These are phyloP conservation scores for Tychaedon coryphoeus DNA, from an alignment of 2,113 vertebrate species.

Conservation along the genomic window DNA sequence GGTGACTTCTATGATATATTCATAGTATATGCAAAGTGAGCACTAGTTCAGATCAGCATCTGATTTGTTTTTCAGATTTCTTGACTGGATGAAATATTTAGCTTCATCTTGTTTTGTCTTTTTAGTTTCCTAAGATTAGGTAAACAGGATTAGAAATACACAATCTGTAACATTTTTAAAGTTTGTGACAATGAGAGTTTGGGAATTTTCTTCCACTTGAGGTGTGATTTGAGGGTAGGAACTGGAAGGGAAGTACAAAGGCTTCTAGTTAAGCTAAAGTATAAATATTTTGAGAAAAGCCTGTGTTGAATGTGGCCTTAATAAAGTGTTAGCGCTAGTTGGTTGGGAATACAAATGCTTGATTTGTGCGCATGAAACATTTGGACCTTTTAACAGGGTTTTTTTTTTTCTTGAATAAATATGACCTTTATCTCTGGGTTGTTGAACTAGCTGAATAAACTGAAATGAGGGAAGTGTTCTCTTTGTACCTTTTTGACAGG, in stretches of 20 bases:
- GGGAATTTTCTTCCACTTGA: background rate
- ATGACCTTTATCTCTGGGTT: background rate
- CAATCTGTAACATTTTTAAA: background rate
- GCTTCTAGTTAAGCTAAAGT: background rate
- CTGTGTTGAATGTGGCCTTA: background rate
- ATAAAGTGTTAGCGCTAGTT: background rate
- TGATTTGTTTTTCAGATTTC: background rate
- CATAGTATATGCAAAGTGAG: background rate
- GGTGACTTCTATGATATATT: background rate
- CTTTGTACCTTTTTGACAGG: background rate
- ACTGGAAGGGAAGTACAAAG: background rate
- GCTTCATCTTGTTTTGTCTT: background rate
- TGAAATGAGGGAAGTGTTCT: background rate
- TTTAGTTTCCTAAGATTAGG: background rate
- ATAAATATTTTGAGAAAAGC: background rate
- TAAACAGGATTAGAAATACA: background rate
- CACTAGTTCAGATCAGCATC: background rate
- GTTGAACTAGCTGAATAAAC: conserved; percentile 22
- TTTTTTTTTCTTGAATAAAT: background rate
- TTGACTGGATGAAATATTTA: background rate
- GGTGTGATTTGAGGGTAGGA: background rate
- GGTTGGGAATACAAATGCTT: background rate
- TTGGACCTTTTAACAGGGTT: background rate
- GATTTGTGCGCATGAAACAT: background rate
- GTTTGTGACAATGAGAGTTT: background rate